These are phyloP conservation scores for Melinaea menophilus DNA, from an alignment of 2,888 invertebrate species.

Conservation along the genomic window DNA sequence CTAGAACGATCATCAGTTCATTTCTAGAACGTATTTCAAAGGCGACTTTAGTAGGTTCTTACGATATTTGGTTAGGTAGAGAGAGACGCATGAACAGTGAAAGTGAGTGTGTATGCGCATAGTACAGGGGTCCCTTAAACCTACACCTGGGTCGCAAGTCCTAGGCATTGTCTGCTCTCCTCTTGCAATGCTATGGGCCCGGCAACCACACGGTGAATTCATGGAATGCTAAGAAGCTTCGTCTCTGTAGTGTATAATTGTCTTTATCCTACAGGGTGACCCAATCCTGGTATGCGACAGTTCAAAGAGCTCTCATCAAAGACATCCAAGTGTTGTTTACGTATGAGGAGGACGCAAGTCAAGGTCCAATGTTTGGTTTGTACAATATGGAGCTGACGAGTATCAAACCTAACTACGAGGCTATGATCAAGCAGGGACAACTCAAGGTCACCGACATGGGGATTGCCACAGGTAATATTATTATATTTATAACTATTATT, in stretches of 20 bases:
- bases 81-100: too few relatives aligned
- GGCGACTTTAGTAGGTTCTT: too few relatives aligned
- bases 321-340: conserved; percentile 88
- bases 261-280: conserved; percentile 68
- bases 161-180: too few relatives aligned
- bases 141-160: too few relatives aligned
- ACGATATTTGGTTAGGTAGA: too few relatives aligned
- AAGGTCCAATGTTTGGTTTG: conserved; percentile 89
- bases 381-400: conserved; percentile 84
- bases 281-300: conserved; percentile 84
- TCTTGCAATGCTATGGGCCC: too few relatives aligned
- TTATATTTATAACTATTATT: background rate
- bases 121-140: too few relatives aligned
- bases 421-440: conserved; percentile 90
- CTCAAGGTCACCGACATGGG: conserved; percentile 91
- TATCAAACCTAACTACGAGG: conserved; percentile 93
- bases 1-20: too few relatives aligned
- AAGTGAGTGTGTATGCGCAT: too few relatives aligned
- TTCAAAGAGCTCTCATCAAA: conserved; percentile 87
- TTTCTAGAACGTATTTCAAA: too few relatives aligned
- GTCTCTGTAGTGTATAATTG: background rate
- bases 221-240: too few relatives aligned
- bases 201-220: too few relatives aligned
- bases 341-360: conserved; percentile 83
- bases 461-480: conserved; percentile 83